A percentile compares a stretch with the other conserved stretches of the same genome.
Conservation (phyloP, 2,888 invertebrate species). For the Macropis europaea region DNA sequence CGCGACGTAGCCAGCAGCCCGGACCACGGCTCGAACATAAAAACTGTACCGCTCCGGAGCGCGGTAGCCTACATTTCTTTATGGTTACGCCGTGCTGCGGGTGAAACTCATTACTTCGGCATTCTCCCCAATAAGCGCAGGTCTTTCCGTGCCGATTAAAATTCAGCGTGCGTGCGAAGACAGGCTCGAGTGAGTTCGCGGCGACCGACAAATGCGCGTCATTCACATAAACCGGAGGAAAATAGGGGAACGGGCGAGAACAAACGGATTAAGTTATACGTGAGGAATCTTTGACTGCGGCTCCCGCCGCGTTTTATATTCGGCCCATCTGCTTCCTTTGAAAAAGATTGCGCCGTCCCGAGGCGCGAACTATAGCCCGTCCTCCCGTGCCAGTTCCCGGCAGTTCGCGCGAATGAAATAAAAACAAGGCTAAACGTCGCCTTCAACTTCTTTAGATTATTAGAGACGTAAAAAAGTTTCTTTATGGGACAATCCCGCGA, state of each 20-base stretch:
- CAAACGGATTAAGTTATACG: constrained; percentile 57
- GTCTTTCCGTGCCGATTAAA: constrained; percentile 56
- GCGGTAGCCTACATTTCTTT: constrained; percentile 52
- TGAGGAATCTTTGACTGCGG: constrained; percentile 47
- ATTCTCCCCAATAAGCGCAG: constrained; percentile 56
- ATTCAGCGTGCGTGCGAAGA: constrained; percentile 58
- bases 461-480: constrained; percentile 14
- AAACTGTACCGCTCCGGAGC: constrained; percentile 52
- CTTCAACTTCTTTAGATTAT: constrained; percentile 14
- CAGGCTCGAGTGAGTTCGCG: constrained; percentile 43
- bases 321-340: constrained; percentile 27
- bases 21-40: constrained; percentile 42
- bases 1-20: constrained; percentile 17
- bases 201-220: constrained; percentile 41
- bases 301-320: constrained; percentile 28
- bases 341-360: constrained; percentile 21
- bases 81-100: constrained; percentile 47
- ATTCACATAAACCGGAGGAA: constrained; percentile 47
- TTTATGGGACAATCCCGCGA: not conserved
- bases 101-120: constrained; percentile 60
- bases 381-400: not conserved
- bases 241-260: constrained; percentile 30
- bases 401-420: constrained; percentile 17
- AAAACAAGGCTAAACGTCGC: constrained; percentile 1
- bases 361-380: constrained; percentile 11